Percentiles rank a stretch among this genome's conserved stretches.
Evolutionary conservation across 2,113 vertebrate genomes (phyloP).

Genomic region (Pitta sordida): DNA sequence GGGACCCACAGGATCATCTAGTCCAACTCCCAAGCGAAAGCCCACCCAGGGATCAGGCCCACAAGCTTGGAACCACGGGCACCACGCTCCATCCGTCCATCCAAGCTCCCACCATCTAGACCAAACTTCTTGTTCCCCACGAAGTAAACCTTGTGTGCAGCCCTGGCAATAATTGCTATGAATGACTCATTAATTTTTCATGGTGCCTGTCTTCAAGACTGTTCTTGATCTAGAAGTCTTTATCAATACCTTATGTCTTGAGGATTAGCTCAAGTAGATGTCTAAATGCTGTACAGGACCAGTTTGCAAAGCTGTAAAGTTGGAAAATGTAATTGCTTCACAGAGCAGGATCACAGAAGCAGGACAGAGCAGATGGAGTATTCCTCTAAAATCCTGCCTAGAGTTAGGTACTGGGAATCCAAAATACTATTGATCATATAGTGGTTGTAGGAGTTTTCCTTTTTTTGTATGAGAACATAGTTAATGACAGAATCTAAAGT

Average conservation of each 20-base stretch:
- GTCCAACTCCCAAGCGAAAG: no score
- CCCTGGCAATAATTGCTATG: neutral
- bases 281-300: neutral
- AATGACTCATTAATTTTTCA: neutral
- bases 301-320: neutral
- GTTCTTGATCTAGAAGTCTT: neutral
- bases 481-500: neutral
- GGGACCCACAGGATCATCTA: no score
- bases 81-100: no score
- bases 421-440: neutral
- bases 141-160: neutral
- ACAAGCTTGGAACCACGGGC: no score
- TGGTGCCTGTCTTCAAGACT: neutral
- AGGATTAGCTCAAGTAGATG: neutral
- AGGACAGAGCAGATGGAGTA: neutral
- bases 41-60: no score
- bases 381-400: neutral
- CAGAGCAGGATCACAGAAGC: neutral
- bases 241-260: neutral
- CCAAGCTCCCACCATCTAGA: no score
- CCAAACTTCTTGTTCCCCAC: no score
- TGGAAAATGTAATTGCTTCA: neutral
- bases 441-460: neutral
- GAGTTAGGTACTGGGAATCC: rapidly evolving
- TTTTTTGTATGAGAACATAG: neutral